Evolutionary conservation across 2,797 vertebrate species (phyloP), one percentile per base, ranked within the genome.

Genomic region (Oreonectes daqikongensis): DNA sequence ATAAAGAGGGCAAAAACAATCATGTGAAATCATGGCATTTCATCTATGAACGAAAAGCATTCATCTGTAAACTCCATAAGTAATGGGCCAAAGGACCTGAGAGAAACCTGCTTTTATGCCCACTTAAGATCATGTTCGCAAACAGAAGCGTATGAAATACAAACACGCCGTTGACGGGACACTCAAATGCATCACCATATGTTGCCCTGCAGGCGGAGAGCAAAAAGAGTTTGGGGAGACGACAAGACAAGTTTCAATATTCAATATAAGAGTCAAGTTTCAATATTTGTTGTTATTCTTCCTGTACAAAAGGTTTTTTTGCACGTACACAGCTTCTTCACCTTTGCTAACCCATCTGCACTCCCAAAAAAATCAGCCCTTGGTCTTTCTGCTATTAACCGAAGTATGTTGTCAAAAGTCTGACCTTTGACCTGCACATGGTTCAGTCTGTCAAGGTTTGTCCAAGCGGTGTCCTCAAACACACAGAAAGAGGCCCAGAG

Each of bases 91-190:
- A 67, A 53, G 46, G 42, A 55, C 30, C 46, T 65, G 28, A 7
- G 7, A 75, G 72, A 44, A 66, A 65, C 63, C 52, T 40, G 32
- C 68, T 72, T 35, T 80, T 57, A 67, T 59, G 42, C 18, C 52
- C 72, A 57, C 66, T 80, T 72, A 44, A 80, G 24, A 65, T 75
- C 73, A 59, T 18, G 32, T 67, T 52, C 18, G 40, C 52, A 72
- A 72, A 80, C 73, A 80, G 30, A 70, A 70, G 69, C 12, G 44
- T 48, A 48, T 69, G 65, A 79, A 74, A 75, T 35, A 35, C 70
- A 60, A 75, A 64, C 66, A 53, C 35, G 12, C 20, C 15, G 18
- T 40, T 75, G 65, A 74, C 72, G 26, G 60, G 46, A 0, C 32
- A 32, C 66, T 79, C 40, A 75, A 64, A 40, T 7, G 15, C 57